Evolutionary conservation across 2,113 vertebrate species (phyloP).

Genomic region (Perca flavescens): DNA sequence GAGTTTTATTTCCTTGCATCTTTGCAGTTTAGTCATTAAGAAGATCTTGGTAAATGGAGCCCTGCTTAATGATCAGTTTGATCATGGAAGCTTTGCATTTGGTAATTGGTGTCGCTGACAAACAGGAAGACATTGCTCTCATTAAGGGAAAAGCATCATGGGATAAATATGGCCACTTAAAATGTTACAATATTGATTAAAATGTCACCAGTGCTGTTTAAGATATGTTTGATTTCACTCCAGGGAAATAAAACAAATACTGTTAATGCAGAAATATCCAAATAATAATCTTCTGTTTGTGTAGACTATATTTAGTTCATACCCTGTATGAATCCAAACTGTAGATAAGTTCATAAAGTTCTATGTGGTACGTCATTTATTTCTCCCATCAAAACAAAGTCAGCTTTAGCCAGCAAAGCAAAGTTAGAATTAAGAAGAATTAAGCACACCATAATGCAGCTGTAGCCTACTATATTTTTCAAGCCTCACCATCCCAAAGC

Average conservation of each 20-base stretch:
- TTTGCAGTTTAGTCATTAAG: neutral
- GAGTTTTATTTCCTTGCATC: neutral
- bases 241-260: slow-evolving; percentile 7
- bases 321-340: neutral
- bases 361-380: neutral
- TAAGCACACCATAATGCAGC: neutral
- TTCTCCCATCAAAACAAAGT: neutral
- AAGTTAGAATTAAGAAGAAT: slow-evolving; percentile 12
- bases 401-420: neutral
- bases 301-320: neutral
- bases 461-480: slow-evolving; percentile 21
- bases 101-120: slow-evolving; percentile 43
- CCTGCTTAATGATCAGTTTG: slow-evolving; percentile 16
- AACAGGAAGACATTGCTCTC: neutral
- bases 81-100: slow-evolving; percentile 26
- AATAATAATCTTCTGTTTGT: neutral
- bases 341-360: neutral
- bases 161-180: slow-evolving; percentile 26
- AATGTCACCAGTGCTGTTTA: neutral
- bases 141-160: slow-evolving; percentile 20
- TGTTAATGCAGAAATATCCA: neutral
- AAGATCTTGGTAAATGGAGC: neutral
- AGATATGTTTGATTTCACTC: slow-evolving; percentile 7
- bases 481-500: slow-evolving; percentile 21
- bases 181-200: slow-evolving; percentile 31